A percentile compares a stretch with the other conserved stretches of the same genome.
phyloP scores from a whole-genome alignment of 1,140 invertebrate genomes.

The Penaeus vannamei region DNA sequence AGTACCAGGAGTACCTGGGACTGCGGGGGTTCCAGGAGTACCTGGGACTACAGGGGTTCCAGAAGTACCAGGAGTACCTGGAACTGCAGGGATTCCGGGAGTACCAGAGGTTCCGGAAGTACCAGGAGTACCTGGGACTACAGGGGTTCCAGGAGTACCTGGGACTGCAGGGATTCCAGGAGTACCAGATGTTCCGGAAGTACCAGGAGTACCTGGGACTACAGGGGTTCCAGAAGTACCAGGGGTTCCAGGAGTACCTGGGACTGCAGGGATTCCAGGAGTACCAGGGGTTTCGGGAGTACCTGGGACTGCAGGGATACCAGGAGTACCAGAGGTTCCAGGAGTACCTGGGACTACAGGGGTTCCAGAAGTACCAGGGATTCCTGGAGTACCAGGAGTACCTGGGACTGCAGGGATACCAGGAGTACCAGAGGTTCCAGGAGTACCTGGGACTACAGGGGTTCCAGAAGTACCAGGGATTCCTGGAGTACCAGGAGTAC shows the following conservation, averaged over 20 bases:
- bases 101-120: not conserved
- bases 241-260: constrained; percentile 12
- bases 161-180: not conserved
- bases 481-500: not conserved
- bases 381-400: not conserved
- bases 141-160: too few relatives aligned
- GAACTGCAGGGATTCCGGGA: too few relatives aligned
- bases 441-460: not conserved
- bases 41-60: not conserved
- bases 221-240: not conserved
- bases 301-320: not conserved
- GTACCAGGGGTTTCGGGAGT: constrained; percentile 5
- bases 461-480: constrained; percentile 4
- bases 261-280: not conserved
- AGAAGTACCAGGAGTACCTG: too few relatives aligned
- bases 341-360: constrained; percentile 6
- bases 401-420: not conserved
- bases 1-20: not conserved
- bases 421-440: not conserved
- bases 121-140: too few relatives aligned
- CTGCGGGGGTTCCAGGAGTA: not conserved
- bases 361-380: not conserved
- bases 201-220: constrained; percentile 2
- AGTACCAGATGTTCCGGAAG: not conserved
- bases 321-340: constrained; percentile 11